Base-by-base conservation (phyloP, 2,113 vertebrate genomes). In the Columbina picui region DNA sequence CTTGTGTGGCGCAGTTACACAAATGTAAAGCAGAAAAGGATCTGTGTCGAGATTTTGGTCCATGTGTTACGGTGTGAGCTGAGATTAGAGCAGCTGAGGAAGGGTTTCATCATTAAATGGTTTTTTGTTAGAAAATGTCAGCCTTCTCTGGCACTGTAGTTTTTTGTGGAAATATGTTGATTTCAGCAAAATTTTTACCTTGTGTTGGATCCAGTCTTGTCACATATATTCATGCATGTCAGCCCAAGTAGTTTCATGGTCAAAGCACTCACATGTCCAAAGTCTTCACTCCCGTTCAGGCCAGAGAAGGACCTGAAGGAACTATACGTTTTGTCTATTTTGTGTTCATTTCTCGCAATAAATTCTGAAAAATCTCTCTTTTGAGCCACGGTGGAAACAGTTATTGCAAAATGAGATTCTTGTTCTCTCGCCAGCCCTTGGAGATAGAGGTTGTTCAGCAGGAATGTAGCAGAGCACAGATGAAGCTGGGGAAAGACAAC, bases 341-440 rank as follows among this genome's bases (percentile, higher is more conserved):
- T 87, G 17, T 85, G 39, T 93, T 85, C 5, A 17, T 55, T 83
- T 93, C 63, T 73, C n/a, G 52, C 39, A 39, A 2, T 25, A 29
- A 52, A 30, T 79, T 85, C 53, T 79, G 32, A 56, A 52, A 87
- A 89, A 8, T 49, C 18, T 81, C 30, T 68, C 19, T 57, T 47
- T 45, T 67, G 59, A 77, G 45, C 39, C 7, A 4, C 22, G 10
- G 36, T 39, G 41, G 47, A 59, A 90, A 19, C 5, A 7, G 27
- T 34, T 59, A 67, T 90, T 85, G 36, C 27, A 69, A 75, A 89
- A 38, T 22, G 21, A 84, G 29, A 89, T 87, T 81, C 89, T 92
- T 92, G 80, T 87, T 86, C 49, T 90, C 29, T 73, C 76, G 50
- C 64, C 88, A 95, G 55, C 38, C 29, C 50, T 90, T 4, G 1